phyloP scores from a whole-genome alignment of 2,113 vertebrate species.

The Eubucco bourcierii region DNA sequence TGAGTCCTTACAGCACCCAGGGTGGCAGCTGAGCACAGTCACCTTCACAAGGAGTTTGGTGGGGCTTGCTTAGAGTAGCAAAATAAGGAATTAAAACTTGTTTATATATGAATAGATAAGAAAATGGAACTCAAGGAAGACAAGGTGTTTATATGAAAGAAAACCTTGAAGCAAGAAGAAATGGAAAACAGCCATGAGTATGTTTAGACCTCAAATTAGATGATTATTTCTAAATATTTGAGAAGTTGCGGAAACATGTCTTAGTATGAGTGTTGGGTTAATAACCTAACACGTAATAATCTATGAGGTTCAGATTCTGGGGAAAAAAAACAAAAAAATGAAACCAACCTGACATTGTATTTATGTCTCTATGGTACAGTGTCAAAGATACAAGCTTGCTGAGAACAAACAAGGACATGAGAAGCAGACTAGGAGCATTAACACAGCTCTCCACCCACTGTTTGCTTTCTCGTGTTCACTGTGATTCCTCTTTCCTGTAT shows the following conservation, averaged over 20 bases:
- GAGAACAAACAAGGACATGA: slow-evolving; percentile 43
- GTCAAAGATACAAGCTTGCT: not conserved
- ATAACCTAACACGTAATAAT: not conserved
- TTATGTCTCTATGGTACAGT: slow-evolving; percentile 5
- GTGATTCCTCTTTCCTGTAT: not conserved
- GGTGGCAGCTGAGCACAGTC: not conserved
- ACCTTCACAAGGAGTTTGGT: not conserved
- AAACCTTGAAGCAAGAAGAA: not conserved
- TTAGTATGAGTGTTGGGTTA: not conserved
- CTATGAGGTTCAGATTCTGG: not conserved
- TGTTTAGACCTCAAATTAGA: not conserved
- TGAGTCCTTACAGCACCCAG: not conserved
- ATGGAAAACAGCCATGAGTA: not conserved
- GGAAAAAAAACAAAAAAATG: not conserved
- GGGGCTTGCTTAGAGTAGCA: fast-evolving
- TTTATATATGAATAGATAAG: not conserved
- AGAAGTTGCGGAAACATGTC: not conserved
- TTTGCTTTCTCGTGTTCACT: not conserved
- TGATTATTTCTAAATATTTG: not conserved
- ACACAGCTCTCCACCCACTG: slow-evolving; percentile 54
- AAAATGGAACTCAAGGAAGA: not conserved
- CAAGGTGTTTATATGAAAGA: not conserved
- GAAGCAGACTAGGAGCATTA: slow-evolving; percentile 51
- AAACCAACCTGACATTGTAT: not conserved
- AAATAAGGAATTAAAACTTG: not conserved